These are phyloP conservation scores for Anolis sagrei DNA, from an alignment of 2,113 vertebrate species.

Conservation along the genomic window DNA sequence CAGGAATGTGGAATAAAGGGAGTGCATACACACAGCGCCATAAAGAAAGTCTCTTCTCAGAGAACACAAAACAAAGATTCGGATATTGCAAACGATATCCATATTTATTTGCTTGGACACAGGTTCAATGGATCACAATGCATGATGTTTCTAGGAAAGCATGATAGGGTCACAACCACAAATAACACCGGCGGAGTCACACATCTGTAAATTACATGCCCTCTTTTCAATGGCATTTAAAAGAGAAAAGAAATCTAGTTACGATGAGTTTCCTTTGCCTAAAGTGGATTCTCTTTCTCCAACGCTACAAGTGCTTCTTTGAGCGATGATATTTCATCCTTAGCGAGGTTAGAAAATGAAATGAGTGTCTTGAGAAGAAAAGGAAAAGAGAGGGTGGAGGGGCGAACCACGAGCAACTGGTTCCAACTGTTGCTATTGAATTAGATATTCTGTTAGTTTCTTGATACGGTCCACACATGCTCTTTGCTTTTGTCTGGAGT, in stretches of 20 bases:
- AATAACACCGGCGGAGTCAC: background rate
- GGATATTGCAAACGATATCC: background rate
- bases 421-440: constrained; percentile 46
- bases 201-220: background rate
- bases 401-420: background rate
- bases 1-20: background rate
- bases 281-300: background rate
- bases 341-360: constrained; percentile 55
- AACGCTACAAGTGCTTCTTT: background rate
- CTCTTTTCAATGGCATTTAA: background rate
- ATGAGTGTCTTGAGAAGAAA: constrained; percentile 48
- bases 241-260: background rate
- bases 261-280: background rate
- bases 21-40: background rate
- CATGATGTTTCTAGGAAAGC: background rate
- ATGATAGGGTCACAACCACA: background rate
- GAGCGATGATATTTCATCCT: constrained; percentile 7
- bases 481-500: background rate
- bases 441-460: background rate
- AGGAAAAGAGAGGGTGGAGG: constrained; percentile 19
- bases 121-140: background rate
- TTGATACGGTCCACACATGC: background rate
- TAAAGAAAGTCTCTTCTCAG: background rate
- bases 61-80: background rate
- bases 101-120: constrained; percentile 8